A percentile compares a stretch with the other conserved stretches of the same genome.
phyloP scores from a whole-genome alignment of 2,113 vertebrate species.

The Procavia capensis region DNA sequence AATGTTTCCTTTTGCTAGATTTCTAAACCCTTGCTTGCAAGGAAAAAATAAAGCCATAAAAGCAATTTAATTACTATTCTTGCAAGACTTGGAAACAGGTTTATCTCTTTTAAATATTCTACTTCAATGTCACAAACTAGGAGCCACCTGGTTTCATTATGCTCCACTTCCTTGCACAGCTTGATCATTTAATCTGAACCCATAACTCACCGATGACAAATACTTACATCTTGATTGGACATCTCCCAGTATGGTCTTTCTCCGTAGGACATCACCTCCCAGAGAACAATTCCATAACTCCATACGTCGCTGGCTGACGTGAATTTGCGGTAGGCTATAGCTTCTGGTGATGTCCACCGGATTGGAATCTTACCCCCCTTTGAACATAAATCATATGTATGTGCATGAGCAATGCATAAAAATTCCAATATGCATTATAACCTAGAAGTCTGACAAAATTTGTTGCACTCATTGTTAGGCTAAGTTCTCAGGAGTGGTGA shows the following conservation, averaged over 20 bases:
- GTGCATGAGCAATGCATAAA: neutral
- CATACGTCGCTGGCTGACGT: conserved; percentile 98
- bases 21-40: neutral
- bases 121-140: conserved; percentile 73
- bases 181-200: conserved; percentile 73
- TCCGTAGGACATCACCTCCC: conserved; percentile 99
- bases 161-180: conserved; percentile 82
- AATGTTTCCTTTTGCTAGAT: conserved; percentile 67
- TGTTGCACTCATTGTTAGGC: too few species aligned
- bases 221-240: conserved; percentile 99
- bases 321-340: conserved; percentile 98
- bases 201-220: conserved; percentile 60
- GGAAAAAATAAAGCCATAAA: neutral
- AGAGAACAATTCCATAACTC: conserved; percentile 98
- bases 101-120: conserved; percentile 31
- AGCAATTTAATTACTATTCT: conserved; percentile 46
- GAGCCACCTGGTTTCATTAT: conserved; percentile 80
- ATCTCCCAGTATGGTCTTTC: conserved; percentile 99
- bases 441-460: neutral
- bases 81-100: neutral
- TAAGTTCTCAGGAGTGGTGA: too few species aligned
- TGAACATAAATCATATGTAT: neutral
- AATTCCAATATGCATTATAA: neutral
- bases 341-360: conserved; percentile 98
- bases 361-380: conserved; percentile 99